Percentiles rank a stretch among this genome's conserved stretches.
These are phyloP conservation scores for Drosophila formosana DNA, from an alignment of 2,888 invertebrate genomes.

Conservation along the genomic window DNA sequence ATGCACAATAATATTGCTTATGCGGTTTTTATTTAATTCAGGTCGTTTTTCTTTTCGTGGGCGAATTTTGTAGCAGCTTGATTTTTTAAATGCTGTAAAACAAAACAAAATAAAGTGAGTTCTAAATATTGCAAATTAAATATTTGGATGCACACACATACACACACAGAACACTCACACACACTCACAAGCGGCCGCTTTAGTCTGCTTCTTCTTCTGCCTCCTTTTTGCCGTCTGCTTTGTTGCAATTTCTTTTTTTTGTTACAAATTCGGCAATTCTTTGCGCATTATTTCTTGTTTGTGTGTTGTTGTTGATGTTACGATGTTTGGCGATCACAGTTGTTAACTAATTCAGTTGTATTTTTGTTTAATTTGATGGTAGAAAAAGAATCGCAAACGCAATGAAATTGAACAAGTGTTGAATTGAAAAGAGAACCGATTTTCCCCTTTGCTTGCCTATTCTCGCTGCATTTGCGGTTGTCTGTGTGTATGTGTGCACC, in stretches of 20 bases:
- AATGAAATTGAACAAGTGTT: slow-evolving; percentile 84
- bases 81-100: slow-evolving; percentile 43
- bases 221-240: slow-evolving; percentile 55
- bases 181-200: slow-evolving; percentile 65
- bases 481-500: slow-evolving; percentile 44
- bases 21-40: slow-evolving; percentile 45
- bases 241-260: slow-evolving; percentile 68
- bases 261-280: slow-evolving; percentile 69
- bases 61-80: slow-evolving; percentile 20
- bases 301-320: slow-evolving; percentile 55
- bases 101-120: not conserved
- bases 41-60: slow-evolving; percentile 30
- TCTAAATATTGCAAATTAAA: slow-evolving; percentile 34
- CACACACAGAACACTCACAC: slow-evolving; percentile 33
- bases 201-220: slow-evolving; percentile 56
- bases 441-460: slow-evolving; percentile 70
- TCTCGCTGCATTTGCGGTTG: slow-evolving; percentile 61
- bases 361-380: slow-evolving; percentile 76
- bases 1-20: slow-evolving; percentile 72
- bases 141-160: slow-evolving; percentile 42
- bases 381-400: slow-evolving; percentile 81
- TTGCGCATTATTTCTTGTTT: slow-evolving; percentile 62
- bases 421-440: slow-evolving; percentile 81
- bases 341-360: slow-evolving; percentile 72
- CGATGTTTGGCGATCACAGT: slow-evolving; percentile 76